Conservation (phyloP, 2,797 vertebrate species). For the Pipistrellus pygmaeus region DNA sequence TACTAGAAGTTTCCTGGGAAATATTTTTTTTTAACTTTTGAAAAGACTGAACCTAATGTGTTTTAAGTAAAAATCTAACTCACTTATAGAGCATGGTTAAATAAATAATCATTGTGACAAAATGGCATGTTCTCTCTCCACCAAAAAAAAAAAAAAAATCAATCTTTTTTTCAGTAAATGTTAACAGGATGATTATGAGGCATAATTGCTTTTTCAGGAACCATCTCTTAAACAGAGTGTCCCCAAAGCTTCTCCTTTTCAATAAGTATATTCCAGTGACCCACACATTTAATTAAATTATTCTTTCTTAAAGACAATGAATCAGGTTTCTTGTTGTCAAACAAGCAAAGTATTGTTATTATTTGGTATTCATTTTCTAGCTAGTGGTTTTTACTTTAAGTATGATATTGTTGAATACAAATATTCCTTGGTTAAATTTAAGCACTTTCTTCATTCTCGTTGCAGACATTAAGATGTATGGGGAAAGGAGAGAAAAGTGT, state of each 20-base stretch:
- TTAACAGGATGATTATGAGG: conserved; percentile 48
- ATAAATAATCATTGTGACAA: conserved; percentile 60
- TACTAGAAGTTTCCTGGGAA: conserved; percentile 31
- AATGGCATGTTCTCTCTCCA: neutral
- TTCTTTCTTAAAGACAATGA: conserved; percentile 43
- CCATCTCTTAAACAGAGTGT: neutral
- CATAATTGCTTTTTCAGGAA: conserved; percentile 43
- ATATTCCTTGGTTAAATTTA: conserved; percentile 28
- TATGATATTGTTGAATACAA: conserved; percentile 32
- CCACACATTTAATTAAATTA: conserved; percentile 12
- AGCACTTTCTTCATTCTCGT: conserved; percentile 17
- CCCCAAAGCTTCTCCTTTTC: neutral
- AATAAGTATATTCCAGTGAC: conserved; percentile 28
- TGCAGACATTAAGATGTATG: conserved; percentile 52
- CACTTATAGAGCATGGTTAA: conserved; percentile 56
- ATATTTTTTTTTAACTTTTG: neutral
- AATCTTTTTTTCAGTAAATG: conserved; percentile 53
- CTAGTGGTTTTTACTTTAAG: conserved; percentile 51
- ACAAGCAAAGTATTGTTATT: conserved; percentile 47
- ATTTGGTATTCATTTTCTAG: conserved; percentile 48
- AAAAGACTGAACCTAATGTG: conserved; percentile 20
- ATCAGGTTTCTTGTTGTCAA: conserved; percentile 41
- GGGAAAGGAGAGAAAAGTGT: conserved; percentile 46
- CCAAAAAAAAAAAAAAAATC: neutral
- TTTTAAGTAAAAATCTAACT: conserved; percentile 64